phyloP scores from a whole-genome alignment of 1,140 invertebrate genomes.

The Whitmania pigra region DNA sequence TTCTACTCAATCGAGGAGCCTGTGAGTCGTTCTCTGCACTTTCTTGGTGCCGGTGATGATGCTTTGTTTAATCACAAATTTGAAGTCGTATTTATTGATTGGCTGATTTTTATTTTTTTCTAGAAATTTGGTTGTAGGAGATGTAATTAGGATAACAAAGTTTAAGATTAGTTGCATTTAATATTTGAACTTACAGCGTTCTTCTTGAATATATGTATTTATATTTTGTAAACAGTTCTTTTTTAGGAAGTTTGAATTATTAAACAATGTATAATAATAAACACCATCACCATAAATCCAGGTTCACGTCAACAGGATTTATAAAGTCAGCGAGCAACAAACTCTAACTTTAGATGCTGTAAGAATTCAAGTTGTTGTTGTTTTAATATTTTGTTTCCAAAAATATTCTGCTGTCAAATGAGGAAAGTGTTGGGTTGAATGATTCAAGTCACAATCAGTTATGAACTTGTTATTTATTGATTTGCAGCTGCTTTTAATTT shows the following conservation, averaged over 20 bases:
- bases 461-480: no score
- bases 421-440: no score
- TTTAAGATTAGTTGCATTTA: no score
- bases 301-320: not conserved
- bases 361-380: not conserved
- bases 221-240: no score
- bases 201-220: no score
- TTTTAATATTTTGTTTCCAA: not conserved
- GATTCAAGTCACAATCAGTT: no score
- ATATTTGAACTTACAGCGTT: no score
- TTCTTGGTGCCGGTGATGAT: not conserved
- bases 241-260: no score
- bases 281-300: not conserved
- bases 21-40: constrained; percentile 14
- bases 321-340: not conserved
- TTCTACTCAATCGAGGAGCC: constrained; percentile 85
- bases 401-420: no score
- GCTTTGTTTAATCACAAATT: not conserved
- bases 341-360: constrained; percentile 7
- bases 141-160: no score
- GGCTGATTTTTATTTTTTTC: not conserved
- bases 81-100: not conserved
- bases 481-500: no score
- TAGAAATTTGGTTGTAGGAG: no score
- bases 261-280: not conserved